Base-by-base conservation (phyloP, 64 coral and sea anemone species). In the Catalaphyllia jardinei region DNA sequence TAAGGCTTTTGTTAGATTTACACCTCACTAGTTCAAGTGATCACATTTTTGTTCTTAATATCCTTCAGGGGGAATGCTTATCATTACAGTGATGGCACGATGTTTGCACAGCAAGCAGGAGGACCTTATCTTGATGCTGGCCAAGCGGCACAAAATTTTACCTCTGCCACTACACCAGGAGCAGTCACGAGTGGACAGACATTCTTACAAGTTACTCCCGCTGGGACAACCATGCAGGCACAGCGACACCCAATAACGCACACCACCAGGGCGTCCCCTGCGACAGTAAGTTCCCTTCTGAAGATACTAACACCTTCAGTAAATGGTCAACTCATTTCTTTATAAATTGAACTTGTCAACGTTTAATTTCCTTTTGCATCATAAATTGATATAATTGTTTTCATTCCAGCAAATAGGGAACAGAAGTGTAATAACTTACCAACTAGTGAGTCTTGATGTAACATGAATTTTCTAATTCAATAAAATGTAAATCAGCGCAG, bases 261-360 rank as follows among this genome's bases (percentile, higher is more conserved):
- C 71, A 96, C 95, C 17, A 96, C 95, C 19, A 90, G 95, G 79
- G 95, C 95, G 4, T 96, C 95, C 20, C 95, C 95, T 74, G 95
- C 95, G 10, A 96, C 95, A 71, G 95, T 96, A 90, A 96, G 95
- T 93, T 59, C n/a, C 46, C 69, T 31, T 89, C 35, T 16, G 71
- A 46, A 46, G 42, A 5, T 8, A 8, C 6, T 46, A 46, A 46
- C 42, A 46, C 42, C 42, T 46, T 46, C 42, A 46, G 42, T 46
- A 46, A 46, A 46, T 5, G 42, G 42, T 46, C 42, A 46, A 46
- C 42, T 4, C 42, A 25, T 69, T 69, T 69, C 5, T 69, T 22
- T 9, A 46, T 8, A 46, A 46, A 46, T 3, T 46, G 42, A 8
- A 46, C 7, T 46, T 0, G 6, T 46, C 42, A 46, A 46, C 42